Percentiles rank a stretch among this genome's conserved stretches.
phyloP scores from a whole-genome alignment of 2,113 vertebrate genomes.

The Poeciliopsis retropinna region DNA sequence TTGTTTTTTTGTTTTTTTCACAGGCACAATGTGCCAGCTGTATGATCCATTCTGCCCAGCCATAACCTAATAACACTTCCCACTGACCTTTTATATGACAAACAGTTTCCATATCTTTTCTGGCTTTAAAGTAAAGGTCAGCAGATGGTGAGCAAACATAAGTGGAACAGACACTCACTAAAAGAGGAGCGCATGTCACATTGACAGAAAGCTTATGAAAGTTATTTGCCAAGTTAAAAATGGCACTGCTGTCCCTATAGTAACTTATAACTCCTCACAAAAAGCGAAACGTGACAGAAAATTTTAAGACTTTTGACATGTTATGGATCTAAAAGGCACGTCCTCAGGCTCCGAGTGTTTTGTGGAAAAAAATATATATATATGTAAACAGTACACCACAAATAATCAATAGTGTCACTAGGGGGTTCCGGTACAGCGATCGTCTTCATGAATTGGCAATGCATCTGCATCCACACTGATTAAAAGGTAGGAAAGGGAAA shows the following conservation, averaged over 20 bases:
- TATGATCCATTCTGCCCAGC: neutral
- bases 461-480: neutral
- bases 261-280: neutral
- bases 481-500: neutral
- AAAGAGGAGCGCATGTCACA: neutral
- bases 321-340: constrained; percentile 32
- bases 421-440: neutral
- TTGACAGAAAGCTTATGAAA: constrained; percentile 10
- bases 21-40: neutral
- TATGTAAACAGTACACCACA: neutral
- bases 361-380: neutral
- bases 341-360: neutral
- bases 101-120: constrained; percentile 19
- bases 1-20: neutral
- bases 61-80: constrained; percentile 8
- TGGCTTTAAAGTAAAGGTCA: constrained; percentile 40
- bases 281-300: neutral
- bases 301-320: neutral
- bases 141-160: constrained; percentile 41
- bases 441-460: neutral
- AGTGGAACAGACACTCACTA: neutral
- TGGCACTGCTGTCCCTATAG: neutral
- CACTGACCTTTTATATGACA: constrained; percentile 23
- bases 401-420: neutral
- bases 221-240: neutral